Percentiles rank a stretch among this genome's conserved stretches.
phyloP scores from a whole-genome alignment of 2,888 invertebrate genomes.

The Lasioglossum zephyrum region DNA sequence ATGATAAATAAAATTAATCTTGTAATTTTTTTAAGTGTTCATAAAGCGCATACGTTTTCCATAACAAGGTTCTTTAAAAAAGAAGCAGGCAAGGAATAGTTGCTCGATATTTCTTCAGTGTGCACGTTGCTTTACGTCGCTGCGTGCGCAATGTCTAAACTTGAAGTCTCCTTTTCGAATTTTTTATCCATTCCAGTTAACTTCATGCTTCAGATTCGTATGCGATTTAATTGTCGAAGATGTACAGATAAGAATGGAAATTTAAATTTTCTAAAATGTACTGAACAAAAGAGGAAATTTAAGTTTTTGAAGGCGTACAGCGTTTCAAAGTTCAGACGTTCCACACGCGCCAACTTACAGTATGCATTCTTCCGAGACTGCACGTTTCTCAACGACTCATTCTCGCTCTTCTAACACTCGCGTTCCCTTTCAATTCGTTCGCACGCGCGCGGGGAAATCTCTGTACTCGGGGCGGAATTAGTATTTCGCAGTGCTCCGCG shows the following conservation, averaged over 20 bases:
- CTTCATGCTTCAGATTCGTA: not conserved
- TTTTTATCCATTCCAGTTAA: not conserved
- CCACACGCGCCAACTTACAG: not conserved
- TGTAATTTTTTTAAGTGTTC: too few relatives aligned
- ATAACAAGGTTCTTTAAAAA: not conserved
- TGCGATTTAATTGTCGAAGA: not conserved
- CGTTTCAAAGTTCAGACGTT: not conserved
- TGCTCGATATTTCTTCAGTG: not conserved
- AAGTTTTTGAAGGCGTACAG: not conserved
- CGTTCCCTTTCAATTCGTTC: not conserved
- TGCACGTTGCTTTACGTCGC: not conserved
- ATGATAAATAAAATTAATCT: too few relatives aligned
- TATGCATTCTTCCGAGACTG: conserved; percentile 42
- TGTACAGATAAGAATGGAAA: not conserved
- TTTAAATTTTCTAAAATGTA: not conserved
- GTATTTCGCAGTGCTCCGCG: not conserved
- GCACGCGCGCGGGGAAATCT: not conserved
- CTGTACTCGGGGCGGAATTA: conserved; percentile 10
- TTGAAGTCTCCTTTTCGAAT: not conserved
- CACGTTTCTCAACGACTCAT: conserved; percentile 38
- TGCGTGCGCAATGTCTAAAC: not conserved
- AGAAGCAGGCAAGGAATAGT: not conserved
- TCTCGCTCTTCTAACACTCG: conserved; percentile 27
- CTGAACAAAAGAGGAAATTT: too few relatives aligned
- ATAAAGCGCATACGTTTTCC: too few relatives aligned